Evolutionary conservation across 2,113 vertebrate species (phyloP).

Genomic region (Phylloscopus trochilus): DNA sequence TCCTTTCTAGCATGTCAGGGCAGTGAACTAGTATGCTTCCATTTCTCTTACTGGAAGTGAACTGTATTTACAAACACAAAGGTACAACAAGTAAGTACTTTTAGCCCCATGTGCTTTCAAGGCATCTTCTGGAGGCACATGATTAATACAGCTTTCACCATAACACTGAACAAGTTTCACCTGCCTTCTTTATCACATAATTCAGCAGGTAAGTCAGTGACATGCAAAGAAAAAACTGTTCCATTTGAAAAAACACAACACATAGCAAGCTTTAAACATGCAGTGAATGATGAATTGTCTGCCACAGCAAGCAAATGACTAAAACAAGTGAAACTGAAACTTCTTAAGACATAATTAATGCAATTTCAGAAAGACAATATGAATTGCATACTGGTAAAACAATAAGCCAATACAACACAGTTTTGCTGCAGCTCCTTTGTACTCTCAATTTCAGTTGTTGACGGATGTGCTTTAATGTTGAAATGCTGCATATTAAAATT

Average conservation of each 20-base stretch:
- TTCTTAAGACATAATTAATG: constrained; percentile 60
- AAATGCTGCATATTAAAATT: background rate
- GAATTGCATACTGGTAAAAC: constrained; percentile 30
- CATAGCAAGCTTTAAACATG: constrained; percentile 65
- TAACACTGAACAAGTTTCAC: background rate
- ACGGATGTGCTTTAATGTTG: background rate
- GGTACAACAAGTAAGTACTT: background rate
- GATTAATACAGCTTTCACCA: constrained; percentile 19
- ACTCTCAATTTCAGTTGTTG: background rate
- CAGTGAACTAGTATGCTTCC: background rate
- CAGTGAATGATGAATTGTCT: constrained; percentile 47
- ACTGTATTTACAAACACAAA: background rate
- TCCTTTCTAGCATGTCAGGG: background rate
- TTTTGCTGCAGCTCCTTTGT: constrained; percentile 41
- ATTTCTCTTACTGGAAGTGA: background rate
- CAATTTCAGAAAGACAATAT: constrained; percentile 42
- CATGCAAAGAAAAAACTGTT: constrained; percentile 18
- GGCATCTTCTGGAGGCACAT: background rate
- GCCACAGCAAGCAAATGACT: constrained; percentile 59
- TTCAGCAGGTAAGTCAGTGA: constrained; percentile 34
- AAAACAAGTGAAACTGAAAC: constrained; percentile 65
- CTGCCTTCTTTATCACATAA: constrained; percentile 4
- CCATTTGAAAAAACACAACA: background rate
- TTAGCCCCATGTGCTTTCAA: background rate
- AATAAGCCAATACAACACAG: background rate